phyloP scores from a whole-genome alignment of 92 coral and sea anemone species.

The Virgularia gustaviana region DNA sequence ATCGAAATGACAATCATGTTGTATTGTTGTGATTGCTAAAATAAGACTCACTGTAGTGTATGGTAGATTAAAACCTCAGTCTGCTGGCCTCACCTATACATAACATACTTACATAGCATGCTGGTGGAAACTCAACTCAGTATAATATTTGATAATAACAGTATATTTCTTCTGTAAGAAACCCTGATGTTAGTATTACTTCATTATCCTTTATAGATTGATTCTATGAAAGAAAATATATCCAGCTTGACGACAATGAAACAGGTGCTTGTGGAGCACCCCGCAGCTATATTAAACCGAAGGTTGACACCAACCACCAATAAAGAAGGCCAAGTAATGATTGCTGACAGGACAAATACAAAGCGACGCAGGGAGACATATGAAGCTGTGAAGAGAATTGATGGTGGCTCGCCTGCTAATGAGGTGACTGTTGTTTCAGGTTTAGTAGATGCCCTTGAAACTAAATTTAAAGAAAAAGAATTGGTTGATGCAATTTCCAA shows the following conservation, averaged over 20 bases:
- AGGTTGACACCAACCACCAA: conserved; percentile 53
- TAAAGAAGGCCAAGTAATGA: conserved; percentile 43
- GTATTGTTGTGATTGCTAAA: neutral
- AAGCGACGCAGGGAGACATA: conserved; percentile 68
- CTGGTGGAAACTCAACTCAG: neutral
- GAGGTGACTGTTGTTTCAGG: conserved; percentile 57
- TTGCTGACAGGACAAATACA: conserved; percentile 54
- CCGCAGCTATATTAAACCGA: conserved; percentile 50
- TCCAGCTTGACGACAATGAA: conserved; percentile 39
- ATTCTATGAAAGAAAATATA: conserved; percentile 31
- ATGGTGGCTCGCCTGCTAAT: conserved; percentile 62
- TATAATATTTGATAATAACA: too few relatives aligned
- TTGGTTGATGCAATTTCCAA: conserved; percentile 56
- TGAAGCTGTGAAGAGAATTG: conserved; percentile 60
- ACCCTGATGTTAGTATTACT: neutral
- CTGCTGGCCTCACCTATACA: too few relatives aligned
- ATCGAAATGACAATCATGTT: conserved; percentile 14
- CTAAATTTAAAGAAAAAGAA: conserved; percentile 48
- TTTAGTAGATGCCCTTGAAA: conserved; percentile 56
- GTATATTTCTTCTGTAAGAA: too few relatives aligned
- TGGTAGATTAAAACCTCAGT: too few relatives aligned
- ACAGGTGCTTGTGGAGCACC: conserved; percentile 52
- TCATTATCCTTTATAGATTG: conserved; percentile 23
- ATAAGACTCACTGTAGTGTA: conserved; percentile 1
- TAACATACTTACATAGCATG: too few relatives aligned